Evolutionary conservation across 2,797 vertebrate genomes (phyloP).

Genomic region (Sebastes taczanowskii): DNA sequence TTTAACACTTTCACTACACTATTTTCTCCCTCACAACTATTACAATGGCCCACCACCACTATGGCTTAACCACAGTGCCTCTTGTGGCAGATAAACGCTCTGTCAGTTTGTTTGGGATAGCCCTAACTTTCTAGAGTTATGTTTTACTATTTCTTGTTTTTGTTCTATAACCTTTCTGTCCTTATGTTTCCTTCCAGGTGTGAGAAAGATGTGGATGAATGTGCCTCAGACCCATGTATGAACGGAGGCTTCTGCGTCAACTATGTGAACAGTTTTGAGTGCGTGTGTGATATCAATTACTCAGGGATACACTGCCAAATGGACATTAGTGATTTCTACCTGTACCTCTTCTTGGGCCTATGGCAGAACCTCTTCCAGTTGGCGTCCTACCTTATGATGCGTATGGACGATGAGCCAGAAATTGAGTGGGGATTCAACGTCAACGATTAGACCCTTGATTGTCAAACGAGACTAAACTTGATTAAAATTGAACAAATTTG

Average conservation of each 20-base stretch:
- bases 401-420: slow-evolving; percentile 89
- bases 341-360: slow-evolving; percentile 88
- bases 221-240: slow-evolving; percentile 87
- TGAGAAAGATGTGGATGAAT: slow-evolving; percentile 91
- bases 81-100: background rate
- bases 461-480: background rate
- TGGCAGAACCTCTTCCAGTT: slow-evolving; percentile 97
- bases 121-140: background rate
- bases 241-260: slow-evolving; percentile 90
- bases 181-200: slow-evolving; percentile 79
- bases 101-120: background rate
- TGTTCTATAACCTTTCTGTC: background rate
- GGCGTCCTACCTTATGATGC: slow-evolving; percentile 90
- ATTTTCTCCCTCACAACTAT: background rate
- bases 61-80: background rate
- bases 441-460: slow-evolving; percentile 45
- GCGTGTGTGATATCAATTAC: slow-evolving; percentile 87
- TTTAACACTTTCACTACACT: background rate
- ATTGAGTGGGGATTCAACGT: slow-evolving; percentile 86
- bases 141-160: background rate
- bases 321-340: slow-evolving; percentile 91
- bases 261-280: slow-evolving; percentile 86
- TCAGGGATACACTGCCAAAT: slow-evolving; percentile 88
- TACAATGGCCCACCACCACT: background rate
- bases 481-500: background rate